Evolutionary conservation across 2,888 invertebrate genomes (phyloP).

Genomic region (Andrena marginata): DNA sequence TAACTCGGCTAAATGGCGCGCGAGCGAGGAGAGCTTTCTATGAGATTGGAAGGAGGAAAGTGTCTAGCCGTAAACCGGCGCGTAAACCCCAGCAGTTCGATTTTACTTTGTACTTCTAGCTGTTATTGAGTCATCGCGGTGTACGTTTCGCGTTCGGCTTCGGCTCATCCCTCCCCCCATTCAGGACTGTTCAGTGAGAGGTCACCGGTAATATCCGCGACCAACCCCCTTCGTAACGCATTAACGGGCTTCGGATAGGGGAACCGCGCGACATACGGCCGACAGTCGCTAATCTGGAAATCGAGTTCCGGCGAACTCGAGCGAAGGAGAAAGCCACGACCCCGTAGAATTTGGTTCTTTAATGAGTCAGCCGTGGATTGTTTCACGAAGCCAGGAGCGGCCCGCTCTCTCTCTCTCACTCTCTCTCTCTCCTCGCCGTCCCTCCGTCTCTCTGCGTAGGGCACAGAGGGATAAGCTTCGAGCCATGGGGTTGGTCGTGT

Average conservation of each 20-base stretch:
- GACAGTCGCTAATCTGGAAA: background rate
- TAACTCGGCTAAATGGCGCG: background rate
- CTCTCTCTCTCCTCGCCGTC: slow-evolving; percentile 48
- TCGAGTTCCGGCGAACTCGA: background rate
- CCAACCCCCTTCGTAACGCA: no score
- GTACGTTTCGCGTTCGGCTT: no score
- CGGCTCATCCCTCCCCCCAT: no score
- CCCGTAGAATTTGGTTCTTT: slow-evolving; percentile 25
- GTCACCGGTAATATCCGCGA: no score
- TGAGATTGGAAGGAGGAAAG: no score
- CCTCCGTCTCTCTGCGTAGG: slow-evolving; percentile 46
- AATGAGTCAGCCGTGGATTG: slow-evolving; percentile 51
- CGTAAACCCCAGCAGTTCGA: no score
- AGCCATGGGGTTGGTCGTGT: slow-evolving; percentile 65
- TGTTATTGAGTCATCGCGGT: no score
- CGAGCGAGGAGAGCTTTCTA: background rate
- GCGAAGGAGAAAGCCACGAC: background rate
- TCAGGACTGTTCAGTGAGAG: no score
- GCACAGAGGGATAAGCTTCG: slow-evolving; percentile 60
- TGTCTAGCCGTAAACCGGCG: no score
- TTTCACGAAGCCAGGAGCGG: slow-evolving; percentile 8
- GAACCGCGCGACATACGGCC: background rate
- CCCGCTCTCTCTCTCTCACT: slow-evolving; percentile 46
- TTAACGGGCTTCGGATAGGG: no score
- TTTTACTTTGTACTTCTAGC: no score